Percentiles rank a stretch among this genome's conserved stretches.
Conservation (phyloP, 1,140 invertebrate species). For the Trichoplusia ni region DNA sequence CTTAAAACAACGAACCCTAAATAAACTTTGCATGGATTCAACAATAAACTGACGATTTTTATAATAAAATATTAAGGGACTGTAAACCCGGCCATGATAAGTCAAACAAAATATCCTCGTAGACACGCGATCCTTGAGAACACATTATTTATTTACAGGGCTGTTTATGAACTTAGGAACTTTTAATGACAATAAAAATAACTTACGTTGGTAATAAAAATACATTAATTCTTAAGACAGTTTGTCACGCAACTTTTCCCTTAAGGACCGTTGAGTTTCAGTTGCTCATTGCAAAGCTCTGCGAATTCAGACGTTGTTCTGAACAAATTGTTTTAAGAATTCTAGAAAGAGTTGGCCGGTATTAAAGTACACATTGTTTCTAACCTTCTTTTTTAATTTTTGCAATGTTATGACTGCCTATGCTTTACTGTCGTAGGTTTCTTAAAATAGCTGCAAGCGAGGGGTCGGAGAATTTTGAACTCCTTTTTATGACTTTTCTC, state of each 20-base stretch:
- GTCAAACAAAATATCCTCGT: slow-evolving; percentile 26
- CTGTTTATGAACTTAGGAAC: slow-evolving; percentile 66
- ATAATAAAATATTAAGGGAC: slow-evolving; percentile 29
- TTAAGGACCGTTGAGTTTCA: slow-evolving; percentile 2
- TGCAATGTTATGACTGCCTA: no score
- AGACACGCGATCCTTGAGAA: slow-evolving; percentile 54
- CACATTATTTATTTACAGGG: slow-evolving; percentile 62
- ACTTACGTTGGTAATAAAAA: slow-evolving; percentile 61
- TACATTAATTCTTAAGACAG: slow-evolving; percentile 63
- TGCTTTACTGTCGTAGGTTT: no score
- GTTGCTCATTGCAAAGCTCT: no score
- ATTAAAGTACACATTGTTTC: no score
- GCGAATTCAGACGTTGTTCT: slow-evolving; percentile 1
- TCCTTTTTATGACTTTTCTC: slow-evolving; percentile 18
- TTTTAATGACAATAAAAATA: slow-evolving; percentile 68
- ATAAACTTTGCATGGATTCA: slow-evolving; percentile 8
- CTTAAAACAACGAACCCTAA: background rate
- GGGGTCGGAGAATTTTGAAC: no score
- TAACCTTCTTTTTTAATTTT: no score
- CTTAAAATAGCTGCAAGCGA: no score
- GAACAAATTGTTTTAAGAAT: background rate
- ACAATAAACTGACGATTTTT: slow-evolving; percentile 18
- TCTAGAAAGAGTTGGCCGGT: no score
- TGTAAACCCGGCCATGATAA: slow-evolving; percentile 33
- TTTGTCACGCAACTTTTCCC: slow-evolving; percentile 58